These are phyloP conservation scores for Phalacrocorax brasilianus DNA, from an alignment of 2,113 vertebrate genomes.

Conservation along the genomic window DNA sequence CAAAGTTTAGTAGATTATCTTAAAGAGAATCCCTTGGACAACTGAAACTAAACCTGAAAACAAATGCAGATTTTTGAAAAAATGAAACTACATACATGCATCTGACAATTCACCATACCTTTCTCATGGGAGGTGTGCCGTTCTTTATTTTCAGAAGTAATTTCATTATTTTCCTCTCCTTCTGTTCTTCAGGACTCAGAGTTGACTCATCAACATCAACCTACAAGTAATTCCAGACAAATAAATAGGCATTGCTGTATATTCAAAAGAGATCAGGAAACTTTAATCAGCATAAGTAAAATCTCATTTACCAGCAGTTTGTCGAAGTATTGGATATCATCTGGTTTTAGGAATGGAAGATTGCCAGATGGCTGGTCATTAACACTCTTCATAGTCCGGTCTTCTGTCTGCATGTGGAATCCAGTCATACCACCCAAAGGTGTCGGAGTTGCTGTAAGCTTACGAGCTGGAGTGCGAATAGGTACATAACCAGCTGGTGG, in stretches of 20 bases:
- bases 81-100: rapidly evolving
- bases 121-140: conserved; percentile 98
- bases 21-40: not conserved
- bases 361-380: conserved; percentile 98
- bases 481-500: conserved; percentile 97
- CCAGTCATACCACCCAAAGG: conserved; percentile 97
- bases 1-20: not conserved
- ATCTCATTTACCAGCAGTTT: conserved; percentile 87
- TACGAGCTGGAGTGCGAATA: conserved; percentile 96
- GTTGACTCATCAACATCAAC: conserved; percentile 99
- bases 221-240: conserved; percentile 66
- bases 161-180: conserved; percentile 99
- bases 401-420: conserved; percentile 98
- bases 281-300: not conserved
- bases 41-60: not conserved
- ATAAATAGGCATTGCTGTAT: not conserved
- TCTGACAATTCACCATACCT: conserved; percentile 71
- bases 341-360: conserved; percentile 97
- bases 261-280: not conserved
- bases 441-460: conserved; percentile 95
- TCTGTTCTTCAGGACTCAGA: conserved; percentile 96
- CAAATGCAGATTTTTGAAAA: not conserved
- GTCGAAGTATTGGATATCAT: conserved; percentile 99
- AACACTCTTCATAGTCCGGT: conserved; percentile 93
- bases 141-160: conserved; percentile 98